These are phyloP conservation scores for Melanotaenia maccullochi DNA, from an alignment of 2,797 vertebrate genomes.

Conservation along the genomic window DNA sequence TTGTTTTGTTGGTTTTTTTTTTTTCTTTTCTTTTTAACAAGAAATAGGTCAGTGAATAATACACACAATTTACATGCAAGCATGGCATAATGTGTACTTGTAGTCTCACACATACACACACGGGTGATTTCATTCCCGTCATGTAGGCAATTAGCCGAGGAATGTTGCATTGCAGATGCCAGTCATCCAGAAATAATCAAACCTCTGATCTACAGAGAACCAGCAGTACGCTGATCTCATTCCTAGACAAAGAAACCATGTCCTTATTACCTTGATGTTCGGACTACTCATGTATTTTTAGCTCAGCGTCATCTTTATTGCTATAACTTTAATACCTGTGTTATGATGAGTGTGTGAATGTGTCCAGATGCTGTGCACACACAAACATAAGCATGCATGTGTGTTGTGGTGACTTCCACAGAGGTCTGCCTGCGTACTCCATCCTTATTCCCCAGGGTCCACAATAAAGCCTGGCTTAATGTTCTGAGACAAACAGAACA, in stretches of 20 bases:
- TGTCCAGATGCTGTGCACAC: not conserved
- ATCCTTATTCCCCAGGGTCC: conserved; percentile 35
- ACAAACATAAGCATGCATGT: conserved; percentile 1
- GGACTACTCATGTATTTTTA: conserved; percentile 4
- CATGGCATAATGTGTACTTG: conserved; percentile 1
- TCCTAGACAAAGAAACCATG: not conserved
- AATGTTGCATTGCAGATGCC: conserved; percentile 50
- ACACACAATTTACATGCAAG: not conserved
- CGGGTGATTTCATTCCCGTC: conserved; percentile 44
- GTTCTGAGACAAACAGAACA: conserved; percentile 41
- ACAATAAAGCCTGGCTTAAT: conserved; percentile 25
- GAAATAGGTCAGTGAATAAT: not conserved
- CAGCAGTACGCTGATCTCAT: conserved; percentile 28
- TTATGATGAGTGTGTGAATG: not conserved
- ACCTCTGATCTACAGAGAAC: conserved; percentile 49
- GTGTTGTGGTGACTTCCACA: conserved; percentile 23
- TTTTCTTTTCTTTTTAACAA: too few species aligned
- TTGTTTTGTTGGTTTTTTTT: too few species aligned
- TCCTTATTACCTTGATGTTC: conserved; percentile 4
- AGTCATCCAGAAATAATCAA: conserved; percentile 69
- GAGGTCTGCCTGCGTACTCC: conserved; percentile 2
- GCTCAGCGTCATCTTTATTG: not conserved
- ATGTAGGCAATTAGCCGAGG: conserved; percentile 64
- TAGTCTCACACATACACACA: conserved; percentile 13
- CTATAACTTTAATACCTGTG: not conserved